Conservation (phyloP, 1,140 invertebrate species). For the Heliconius eleuchia region DNA sequence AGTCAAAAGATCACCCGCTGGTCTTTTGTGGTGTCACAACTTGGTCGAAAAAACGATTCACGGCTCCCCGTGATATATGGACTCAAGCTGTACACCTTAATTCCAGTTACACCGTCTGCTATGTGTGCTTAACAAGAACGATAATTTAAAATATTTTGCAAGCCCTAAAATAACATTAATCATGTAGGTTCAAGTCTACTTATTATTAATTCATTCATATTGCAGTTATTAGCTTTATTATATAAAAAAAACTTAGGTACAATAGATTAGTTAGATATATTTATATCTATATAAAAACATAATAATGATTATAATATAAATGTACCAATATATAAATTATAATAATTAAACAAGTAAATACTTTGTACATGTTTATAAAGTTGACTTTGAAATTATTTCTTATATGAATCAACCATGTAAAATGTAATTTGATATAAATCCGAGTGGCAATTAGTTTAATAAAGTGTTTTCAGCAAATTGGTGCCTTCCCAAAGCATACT, state of each 20-base stretch:
- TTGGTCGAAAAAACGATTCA: constrained; percentile 70
- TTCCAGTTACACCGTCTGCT: constrained; percentile 58
- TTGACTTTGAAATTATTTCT: background rate
- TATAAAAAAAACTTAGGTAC: no score
- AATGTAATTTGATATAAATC: constrained; percentile 45
- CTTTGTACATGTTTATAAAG: no score
- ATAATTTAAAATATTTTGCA: constrained; percentile 10
- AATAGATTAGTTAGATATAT: no score
- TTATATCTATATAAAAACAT: no score
- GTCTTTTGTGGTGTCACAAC: constrained; percentile 66
- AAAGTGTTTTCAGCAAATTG: constrained; percentile 64
- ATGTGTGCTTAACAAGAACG: constrained; percentile 5
- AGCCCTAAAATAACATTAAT: background rate
- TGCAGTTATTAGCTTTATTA: no score
- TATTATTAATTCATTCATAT: background rate
- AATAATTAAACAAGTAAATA: background rate
- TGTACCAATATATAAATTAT: no score
- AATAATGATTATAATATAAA: no score
- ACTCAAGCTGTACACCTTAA: constrained; percentile 57
- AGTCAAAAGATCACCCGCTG: constrained; percentile 76
- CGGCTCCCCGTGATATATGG: constrained; percentile 69
- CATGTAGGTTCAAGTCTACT: background rate
- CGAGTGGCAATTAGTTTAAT: constrained; percentile 61
- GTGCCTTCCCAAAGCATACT: constrained; percentile 69
- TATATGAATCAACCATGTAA: constrained; percentile 23